Conservation (phyloP, 2,797 vertebrate species). For the Anisognathus igniventris region DNA sequence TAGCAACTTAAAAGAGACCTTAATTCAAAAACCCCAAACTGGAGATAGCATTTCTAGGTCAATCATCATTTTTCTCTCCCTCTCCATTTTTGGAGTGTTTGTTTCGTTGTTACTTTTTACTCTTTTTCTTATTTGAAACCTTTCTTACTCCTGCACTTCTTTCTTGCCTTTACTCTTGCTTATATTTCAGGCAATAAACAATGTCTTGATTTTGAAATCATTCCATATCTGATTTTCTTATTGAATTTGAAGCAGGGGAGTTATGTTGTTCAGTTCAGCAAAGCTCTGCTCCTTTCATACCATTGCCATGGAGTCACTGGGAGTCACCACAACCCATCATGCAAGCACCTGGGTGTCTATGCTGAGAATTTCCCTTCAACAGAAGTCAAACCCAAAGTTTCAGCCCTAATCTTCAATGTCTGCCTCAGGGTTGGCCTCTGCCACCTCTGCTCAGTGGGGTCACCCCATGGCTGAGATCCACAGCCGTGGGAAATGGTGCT, state of each 20-base stretch:
- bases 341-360: no score
- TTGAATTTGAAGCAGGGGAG: background rate
- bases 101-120: no score
- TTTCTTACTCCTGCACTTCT: background rate
- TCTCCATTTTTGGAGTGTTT: accelerated
- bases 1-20: background rate
- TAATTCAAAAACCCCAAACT: background rate
- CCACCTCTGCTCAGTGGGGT: background rate
- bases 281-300: background rate
- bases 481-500: accelerated
- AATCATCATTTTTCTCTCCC: background rate
- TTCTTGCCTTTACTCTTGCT: background rate
- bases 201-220: background rate
- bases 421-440: background rate
- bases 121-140: background rate
- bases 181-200: background rate
- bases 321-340: background rate
- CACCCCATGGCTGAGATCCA: accelerated
- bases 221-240: background rate
- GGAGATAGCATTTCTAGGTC: background rate
- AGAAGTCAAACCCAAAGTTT: background rate
- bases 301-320: background rate
- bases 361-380: background rate
- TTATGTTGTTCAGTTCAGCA: background rate
- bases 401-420: background rate